Percentiles rank a stretch among this genome's conserved stretches.
phyloP scores from a whole-genome alignment of 37 sponge, comb jelly and placozoan species.

The Halisarca cf. caerulea region DNA sequence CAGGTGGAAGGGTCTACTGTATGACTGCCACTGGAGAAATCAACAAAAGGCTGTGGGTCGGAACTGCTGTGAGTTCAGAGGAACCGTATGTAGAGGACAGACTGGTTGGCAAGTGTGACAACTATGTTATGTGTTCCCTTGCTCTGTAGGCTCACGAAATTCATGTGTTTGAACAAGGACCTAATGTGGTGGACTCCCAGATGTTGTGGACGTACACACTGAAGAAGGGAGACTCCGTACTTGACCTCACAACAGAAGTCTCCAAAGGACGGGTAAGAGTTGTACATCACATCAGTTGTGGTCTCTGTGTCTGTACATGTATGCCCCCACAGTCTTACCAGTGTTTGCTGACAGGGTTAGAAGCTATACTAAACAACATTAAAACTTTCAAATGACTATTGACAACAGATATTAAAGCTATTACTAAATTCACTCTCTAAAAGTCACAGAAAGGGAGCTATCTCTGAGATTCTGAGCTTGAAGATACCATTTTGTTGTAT shows the following conservation, averaged over 20 bases:
- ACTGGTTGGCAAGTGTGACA: conserved; percentile 5
- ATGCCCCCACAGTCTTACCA: neutral
- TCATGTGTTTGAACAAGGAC: conserved; percentile 77
- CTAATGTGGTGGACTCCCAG: conserved; percentile 55
- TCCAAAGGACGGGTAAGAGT: conserved; percentile 76
- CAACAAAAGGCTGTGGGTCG: conserved; percentile 80
- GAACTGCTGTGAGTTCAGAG: conserved; percentile 75
- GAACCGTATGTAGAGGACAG: no score
- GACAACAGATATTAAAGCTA: no score
- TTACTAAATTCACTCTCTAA: no score
- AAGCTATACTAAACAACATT: no score
- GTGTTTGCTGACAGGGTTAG: neutral
- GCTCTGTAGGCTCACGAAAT: conserved; percentile 68
- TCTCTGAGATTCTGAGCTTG: no score
- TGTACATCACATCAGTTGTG: no score
- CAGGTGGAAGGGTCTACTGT: conserved; percentile 77
- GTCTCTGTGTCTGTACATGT: no score
- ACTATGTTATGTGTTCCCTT: neutral
- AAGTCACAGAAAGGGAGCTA: no score
- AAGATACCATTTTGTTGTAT: no score
- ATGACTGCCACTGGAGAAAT: conserved; percentile 87
- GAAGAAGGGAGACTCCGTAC: conserved; percentile 64
- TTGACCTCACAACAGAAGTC: conserved; percentile 66
- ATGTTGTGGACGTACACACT: conserved; percentile 73
- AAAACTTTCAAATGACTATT: no score